phyloP scores from a whole-genome alignment of 1,140 invertebrate species.

The Drosophila quadrilineata region DNA sequence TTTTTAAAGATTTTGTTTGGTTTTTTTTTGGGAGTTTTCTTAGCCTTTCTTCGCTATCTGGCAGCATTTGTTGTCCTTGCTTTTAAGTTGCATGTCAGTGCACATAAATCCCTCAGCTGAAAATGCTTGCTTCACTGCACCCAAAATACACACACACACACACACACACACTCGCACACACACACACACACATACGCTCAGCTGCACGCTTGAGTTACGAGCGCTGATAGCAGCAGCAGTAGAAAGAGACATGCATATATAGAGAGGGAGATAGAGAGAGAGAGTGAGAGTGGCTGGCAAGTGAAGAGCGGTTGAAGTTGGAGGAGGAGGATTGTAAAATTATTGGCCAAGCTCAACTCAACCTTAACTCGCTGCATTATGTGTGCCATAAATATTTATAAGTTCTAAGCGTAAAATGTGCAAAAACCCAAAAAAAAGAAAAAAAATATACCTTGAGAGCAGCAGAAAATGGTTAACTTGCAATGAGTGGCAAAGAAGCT shows the following conservation, averaged over 20 bases:
- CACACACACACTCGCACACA: conserved; percentile 4
- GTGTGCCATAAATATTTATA: conserved; percentile 75
- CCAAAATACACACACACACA: conserved; percentile 45
- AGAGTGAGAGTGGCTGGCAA: neutral
- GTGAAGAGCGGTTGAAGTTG: too few species aligned
- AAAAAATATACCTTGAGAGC: too few species aligned
- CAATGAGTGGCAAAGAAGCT: conserved; percentile 33
- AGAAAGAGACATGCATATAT: too few species aligned
- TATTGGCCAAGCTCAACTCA: conserved; percentile 66
- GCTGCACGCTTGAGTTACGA: conserved; percentile 33
- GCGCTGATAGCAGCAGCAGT: conserved; percentile 31
- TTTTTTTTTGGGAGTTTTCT: too few species aligned
- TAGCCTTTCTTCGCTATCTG: conserved; percentile 41
- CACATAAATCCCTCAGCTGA: conserved; percentile 73
- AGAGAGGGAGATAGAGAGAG: neutral
- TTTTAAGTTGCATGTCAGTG: conserved; percentile 77
- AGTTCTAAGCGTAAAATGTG: conserved; percentile 67
- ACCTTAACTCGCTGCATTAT: conserved; percentile 64
- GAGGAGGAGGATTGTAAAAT: conserved; percentile 29
- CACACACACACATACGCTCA: conserved; percentile 19
- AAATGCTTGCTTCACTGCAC: conserved; percentile 70
- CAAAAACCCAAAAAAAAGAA: conserved; percentile 1
- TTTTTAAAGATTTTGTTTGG: conserved; percentile 9
- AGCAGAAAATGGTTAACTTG: too few species aligned
- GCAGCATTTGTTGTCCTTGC: conserved; percentile 65